Evolutionary conservation across 2,888 invertebrate species (phyloP).

Genomic region (Cheilosia vulpina): DNA sequence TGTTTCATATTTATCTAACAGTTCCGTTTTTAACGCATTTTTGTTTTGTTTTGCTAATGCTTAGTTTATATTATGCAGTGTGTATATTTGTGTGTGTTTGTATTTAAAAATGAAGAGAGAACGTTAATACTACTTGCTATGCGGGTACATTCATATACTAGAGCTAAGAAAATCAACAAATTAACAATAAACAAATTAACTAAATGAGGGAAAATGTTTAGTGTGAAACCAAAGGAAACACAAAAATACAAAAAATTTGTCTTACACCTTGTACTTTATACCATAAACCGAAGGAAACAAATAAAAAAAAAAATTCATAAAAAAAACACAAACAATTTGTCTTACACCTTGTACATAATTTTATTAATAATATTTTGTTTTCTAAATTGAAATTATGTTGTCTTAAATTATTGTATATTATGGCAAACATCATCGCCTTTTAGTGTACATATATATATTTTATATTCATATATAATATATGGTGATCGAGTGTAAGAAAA

Average conservation of each 20-base stretch:
- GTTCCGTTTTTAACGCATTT: slow-evolving; percentile 44
- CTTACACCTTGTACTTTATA: slow-evolving; percentile 44
- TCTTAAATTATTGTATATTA: slow-evolving; percentile 36
- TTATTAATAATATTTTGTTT: slow-evolving; percentile 27
- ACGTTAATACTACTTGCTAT: slow-evolving; percentile 31
- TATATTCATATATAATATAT: slow-evolving; percentile 33
- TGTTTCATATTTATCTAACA: slow-evolving; percentile 55
- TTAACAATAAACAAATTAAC: background rate
- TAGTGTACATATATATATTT: slow-evolving; percentile 44
- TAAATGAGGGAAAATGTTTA: slow-evolving; percentile 5
- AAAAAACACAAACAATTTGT: slow-evolving; percentile 31
- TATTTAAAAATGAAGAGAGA: slow-evolving; percentile 30
- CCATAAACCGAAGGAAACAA: background rate
- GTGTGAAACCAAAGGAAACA: background rate
- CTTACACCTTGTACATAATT: slow-evolving; percentile 48
- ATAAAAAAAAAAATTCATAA: background rate
- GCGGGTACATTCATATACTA: slow-evolving; percentile 33
- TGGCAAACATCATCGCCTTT: slow-evolving; percentile 39
- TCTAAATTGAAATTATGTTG: slow-evolving; percentile 15
- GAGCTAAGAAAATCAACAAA: slow-evolving; percentile 12
- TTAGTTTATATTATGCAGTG: slow-evolving; percentile 50
- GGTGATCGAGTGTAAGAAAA: slow-evolving; percentile 50
- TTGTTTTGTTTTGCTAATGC: slow-evolving; percentile 32
- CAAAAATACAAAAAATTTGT: slow-evolving; percentile 24
- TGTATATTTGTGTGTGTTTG: slow-evolving; percentile 49